A percentile compares a stretch with the other conserved stretches of the same genome.
Conservation (phyloP, 2,797 vertebrate genomes). For the Amniataba percoides region DNA sequence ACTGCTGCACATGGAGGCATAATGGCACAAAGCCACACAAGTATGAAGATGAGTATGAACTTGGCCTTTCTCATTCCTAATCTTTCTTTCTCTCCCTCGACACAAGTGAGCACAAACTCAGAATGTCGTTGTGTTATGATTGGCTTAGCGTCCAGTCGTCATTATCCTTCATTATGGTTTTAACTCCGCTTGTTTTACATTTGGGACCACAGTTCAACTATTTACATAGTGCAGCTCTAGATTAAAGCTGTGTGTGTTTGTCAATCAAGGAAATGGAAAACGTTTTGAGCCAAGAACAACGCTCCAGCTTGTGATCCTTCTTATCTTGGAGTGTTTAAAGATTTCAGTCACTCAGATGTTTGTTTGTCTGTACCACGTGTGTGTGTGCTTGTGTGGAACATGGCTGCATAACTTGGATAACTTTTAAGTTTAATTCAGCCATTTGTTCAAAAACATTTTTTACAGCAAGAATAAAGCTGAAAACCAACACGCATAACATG, state of each 20-base stretch:
- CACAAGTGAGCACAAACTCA: constrained; percentile 4
- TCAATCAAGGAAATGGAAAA: constrained; percentile 59
- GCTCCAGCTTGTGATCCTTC: constrained; percentile 68
- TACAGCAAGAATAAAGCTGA: not conserved
- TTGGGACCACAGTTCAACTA: constrained; percentile 63
- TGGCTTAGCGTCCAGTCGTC: constrained; percentile 72
- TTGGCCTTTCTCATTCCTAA: not conserved
- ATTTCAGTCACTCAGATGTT: constrained; percentile 58
- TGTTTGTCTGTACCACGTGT: constrained; percentile 32
- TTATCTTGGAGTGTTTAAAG: constrained; percentile 67
- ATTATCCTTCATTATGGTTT: constrained; percentile 82
- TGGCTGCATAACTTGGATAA: not conserved
- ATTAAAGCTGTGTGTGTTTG: constrained; percentile 66
- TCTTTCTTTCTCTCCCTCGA: constrained; percentile 5
- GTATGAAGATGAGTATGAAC: constrained; percentile 4
- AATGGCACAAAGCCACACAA: not conserved
- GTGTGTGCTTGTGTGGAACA: constrained; percentile 9
- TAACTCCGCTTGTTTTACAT: constrained; percentile 79
- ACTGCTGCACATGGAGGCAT: not conserved
- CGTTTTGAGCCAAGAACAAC: constrained; percentile 77
- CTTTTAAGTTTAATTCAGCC: not conserved
- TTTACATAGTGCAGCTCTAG: constrained; percentile 63
- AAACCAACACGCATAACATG: not conserved
- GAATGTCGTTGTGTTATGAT: constrained; percentile 73
- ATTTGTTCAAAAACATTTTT: not conserved